phyloP scores from a whole-genome alignment of 1,140 invertebrate species.

The Heliconius nattereri region DNA sequence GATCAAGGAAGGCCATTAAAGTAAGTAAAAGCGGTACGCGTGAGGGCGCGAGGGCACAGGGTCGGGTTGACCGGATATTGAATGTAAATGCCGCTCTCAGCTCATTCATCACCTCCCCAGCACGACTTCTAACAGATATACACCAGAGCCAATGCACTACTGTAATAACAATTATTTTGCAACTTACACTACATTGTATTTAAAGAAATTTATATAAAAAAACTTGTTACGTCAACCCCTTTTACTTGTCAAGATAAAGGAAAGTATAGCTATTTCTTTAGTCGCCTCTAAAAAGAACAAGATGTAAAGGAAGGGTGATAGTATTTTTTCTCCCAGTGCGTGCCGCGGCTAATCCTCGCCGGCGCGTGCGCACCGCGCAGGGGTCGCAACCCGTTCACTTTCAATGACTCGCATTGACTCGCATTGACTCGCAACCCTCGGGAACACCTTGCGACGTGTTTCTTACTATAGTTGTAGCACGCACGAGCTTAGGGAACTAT shows the following conservation, averaged over 20 bases:
- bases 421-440: constrained; percentile 18
- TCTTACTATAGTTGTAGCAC: constrained; percentile 10
- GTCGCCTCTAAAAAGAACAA: not conserved
- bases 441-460: constrained; percentile 17
- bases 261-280: not conserved
- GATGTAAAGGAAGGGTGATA: constrained; percentile 25
- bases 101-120: constrained; percentile 19
- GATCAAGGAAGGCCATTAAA: constrained; percentile 6
- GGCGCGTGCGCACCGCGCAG: constrained; percentile 34
- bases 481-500: not conserved
- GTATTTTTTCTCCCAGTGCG: constrained; percentile 20
- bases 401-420: constrained; percentile 2
- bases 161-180: not conserved
- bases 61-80: constrained; percentile 41
- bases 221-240: not conserved
- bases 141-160: not conserved
- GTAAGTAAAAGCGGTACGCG: not conserved
- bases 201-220: not conserved
- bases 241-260: not conserved
- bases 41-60: not conserved
- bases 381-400: constrained; percentile 25
- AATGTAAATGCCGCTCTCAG: constrained; percentile 40
- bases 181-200: not conserved
- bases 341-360: constrained; percentile 20
- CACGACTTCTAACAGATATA: not conserved